Base-by-base conservation (phyloP, 37 sponge, comb jelly and placozoan genomes). In the Cladorhizidae sp. region DNA sequence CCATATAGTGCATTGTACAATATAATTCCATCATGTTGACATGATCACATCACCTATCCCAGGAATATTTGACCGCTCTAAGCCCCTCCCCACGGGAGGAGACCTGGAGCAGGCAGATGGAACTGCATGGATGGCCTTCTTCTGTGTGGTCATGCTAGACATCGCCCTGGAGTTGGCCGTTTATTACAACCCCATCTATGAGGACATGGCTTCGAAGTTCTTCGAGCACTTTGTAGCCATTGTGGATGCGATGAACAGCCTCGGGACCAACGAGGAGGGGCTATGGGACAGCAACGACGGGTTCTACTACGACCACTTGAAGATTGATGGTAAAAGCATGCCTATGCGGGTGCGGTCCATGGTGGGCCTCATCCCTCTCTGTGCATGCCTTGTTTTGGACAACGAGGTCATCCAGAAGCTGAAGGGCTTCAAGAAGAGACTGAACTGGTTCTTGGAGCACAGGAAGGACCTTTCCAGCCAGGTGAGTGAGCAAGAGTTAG, bases 201-300 rank as follows among this genome's bases (percentile, higher is more conserved):
- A 97, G 62, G 97, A 97, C 87, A 97, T 97, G 97, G 97, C 97
- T 0, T 97, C 97, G 31, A 97, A 97, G 83, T 97, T 97, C 90
- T 94, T 97, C 83, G 97, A 97, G 73, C 97, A 97, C 74, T 97
- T 97, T 91, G 87, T 97, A 18, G 64, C 58, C 73, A 97, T 97
- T 23, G 95, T 91, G 45, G 95, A 94, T 57, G 97, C 97, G 41
- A 97, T 97, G 89, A 97, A 97, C 83, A 72, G 70, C 76, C 73
- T 97, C 12, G 95, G 93, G 14, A 87, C 80, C 25, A 70, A 79
- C 72, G 87, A 82, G 26, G 68, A 87, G 52, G 96, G 96, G 5
- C 85, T 95, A 33, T 95, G 96, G 96, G 71, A 97, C 70, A 92
- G 94, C 14, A 80, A 89, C 40, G 97, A 97, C 75, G 97, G 97